These are phyloP conservation scores for Eriosoma lanigerum DNA, from an alignment of 1,140 invertebrate genomes.

Conservation along the genomic window DNA sequence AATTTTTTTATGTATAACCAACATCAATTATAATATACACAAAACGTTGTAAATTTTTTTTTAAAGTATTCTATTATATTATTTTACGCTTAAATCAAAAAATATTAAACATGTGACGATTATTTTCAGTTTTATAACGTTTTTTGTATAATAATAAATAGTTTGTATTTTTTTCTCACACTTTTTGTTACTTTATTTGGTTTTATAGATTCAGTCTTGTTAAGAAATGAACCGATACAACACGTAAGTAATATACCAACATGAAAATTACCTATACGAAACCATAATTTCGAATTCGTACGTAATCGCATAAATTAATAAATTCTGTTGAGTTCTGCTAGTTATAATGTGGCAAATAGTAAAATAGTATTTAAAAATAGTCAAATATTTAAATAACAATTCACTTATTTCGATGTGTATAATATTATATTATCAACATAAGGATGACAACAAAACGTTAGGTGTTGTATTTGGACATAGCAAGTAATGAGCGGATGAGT, in stretches of 20 bases:
- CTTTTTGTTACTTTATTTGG: not conserved
- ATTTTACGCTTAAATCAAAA: too few relatives aligned
- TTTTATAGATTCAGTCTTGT: not conserved
- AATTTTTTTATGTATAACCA: too few relatives aligned
- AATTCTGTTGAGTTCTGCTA: not conserved
- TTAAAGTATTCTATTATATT: too few relatives aligned
- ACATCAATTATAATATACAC: too few relatives aligned
- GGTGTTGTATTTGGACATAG: not conserved
- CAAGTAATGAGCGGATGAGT: not conserved
- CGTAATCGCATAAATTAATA: not conserved
- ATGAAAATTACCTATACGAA: too few relatives aligned
- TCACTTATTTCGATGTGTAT: not conserved
- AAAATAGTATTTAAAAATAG: not conserved
- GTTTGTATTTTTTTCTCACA: conserved; percentile 3
- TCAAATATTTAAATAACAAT: not conserved
- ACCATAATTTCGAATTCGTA: too few relatives aligned
- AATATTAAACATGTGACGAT: too few relatives aligned
- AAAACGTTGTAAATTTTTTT: too few relatives aligned
- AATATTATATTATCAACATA: not conserved
- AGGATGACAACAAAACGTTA: not conserved
- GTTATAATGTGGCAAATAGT: too few relatives aligned
- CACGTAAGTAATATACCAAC: not conserved
- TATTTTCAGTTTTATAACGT: too few relatives aligned
- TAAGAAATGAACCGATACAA: not conserved
- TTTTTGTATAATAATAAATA: too few relatives aligned